Base-by-base conservation (phyloP, 64 coral and sea anemone genomes). In the Pocillopora damicornis region DNA sequence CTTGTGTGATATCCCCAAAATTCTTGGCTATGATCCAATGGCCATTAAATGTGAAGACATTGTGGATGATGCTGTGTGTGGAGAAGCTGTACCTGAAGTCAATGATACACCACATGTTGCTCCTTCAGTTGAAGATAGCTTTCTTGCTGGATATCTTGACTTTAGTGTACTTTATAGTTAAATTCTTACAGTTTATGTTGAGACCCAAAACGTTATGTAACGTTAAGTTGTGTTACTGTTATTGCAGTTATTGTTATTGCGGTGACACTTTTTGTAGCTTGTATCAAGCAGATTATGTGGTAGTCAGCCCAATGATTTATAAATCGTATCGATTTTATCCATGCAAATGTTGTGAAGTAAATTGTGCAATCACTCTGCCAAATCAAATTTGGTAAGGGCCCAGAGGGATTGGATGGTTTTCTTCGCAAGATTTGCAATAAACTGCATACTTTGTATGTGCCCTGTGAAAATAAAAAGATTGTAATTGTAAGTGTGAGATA, bases 1-100 rank as follows among this genome's bases (percentile, higher is more conserved):
- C 68, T 87, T 95, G 64, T 99, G 97, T 58, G 88, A 99, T 36
- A 99, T 99, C 63, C 87, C 85, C 5, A 94, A 94, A 34, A 94
- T 98, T 77, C 87, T 99, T 10, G 97, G 97, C 11, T 99, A 95
- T 90, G 93, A 99, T 73, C 97, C 97, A 58, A 99, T 94, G 60
- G 58, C 22, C 22, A 71, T 79, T 58, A 92, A 88, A 60, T 17
- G 30, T 37, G 76, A 67, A 30, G 91, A 88, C 30, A n/a, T 37
- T 60, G 79, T 89, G 74, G 95, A 98, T 60, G 93, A 99, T 78
- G 75, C 82, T 12, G 93, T 99, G 18, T 90, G 93, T 89, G 97
- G 88, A 87, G 86, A 87, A 75, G 86, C 92, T 12, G 89, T 92
- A 79, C 61, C 91, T 59, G 88, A 88, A 63, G 92, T 75, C 38